Conservation (phyloP, 2,113 vertebrate species). For the Osmerus eperlanus region DNA sequence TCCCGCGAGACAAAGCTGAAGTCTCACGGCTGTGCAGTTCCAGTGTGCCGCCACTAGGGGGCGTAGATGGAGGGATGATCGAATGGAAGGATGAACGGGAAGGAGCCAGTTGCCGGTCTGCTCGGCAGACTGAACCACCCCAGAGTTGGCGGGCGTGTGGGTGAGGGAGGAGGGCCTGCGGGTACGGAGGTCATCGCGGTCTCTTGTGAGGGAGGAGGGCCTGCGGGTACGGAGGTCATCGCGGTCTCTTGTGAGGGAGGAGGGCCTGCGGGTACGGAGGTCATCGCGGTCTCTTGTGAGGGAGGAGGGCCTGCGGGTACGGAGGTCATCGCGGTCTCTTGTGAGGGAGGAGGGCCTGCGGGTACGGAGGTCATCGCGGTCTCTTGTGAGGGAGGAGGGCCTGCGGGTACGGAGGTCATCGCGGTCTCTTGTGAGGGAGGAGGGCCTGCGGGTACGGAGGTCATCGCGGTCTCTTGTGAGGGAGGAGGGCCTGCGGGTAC, state of each 20-base stretch:
- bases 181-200: conserved; percentile 68
- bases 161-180: neutral
- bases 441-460: neutral
- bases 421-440: neutral
- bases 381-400: neutral
- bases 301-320: neutral
- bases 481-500: neutral
- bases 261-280: neutral
- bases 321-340: conserved; percentile 67
- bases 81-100: neutral
- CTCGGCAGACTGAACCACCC: neutral
- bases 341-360: neutral
- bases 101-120: neutral
- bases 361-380: neutral
- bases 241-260: conserved; percentile 68
- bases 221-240: neutral
- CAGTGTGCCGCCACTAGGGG: neutral
- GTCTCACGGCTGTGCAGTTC: too few relatives aligned
- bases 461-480: neutral
- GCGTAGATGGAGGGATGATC: neutral
- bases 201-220: conserved; percentile 60
- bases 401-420: neutral
- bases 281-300: conserved; percentile 68
- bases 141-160: neutral
- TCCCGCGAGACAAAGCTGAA: neutral